Evolutionary conservation across 2,797 vertebrate species (phyloP).

Genomic region (Microctenopoma lineatum): DNA sequence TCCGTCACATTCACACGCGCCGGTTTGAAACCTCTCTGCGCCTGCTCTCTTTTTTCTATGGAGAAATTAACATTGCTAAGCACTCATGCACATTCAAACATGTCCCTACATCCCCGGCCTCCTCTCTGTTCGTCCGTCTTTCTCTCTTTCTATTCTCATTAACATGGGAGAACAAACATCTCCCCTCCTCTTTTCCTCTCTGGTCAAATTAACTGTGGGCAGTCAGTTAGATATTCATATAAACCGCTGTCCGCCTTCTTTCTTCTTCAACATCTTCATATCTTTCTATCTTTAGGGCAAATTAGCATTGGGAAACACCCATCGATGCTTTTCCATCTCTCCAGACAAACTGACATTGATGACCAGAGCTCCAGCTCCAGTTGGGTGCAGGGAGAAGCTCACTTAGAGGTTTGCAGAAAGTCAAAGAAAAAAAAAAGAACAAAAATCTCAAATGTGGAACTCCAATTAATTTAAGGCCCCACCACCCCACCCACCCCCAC

Average conservation of each 20-base stretch:
- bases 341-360: slow-evolving; percentile 48
- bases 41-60: slow-evolving; percentile 19
- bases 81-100: slow-evolving; percentile 77
- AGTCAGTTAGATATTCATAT: slow-evolving; percentile 31
- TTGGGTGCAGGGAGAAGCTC: slow-evolving; percentile 55
- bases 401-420: slow-evolving; percentile 57
- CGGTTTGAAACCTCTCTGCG: slow-evolving; percentile 26
- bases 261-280: not conserved
- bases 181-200: slow-evolving; percentile 62
- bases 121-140: slow-evolving; percentile 2
- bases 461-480: slow-evolving; percentile 97
- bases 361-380: slow-evolving; percentile 6
- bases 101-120: slow-evolving; percentile 84
- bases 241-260: not conserved
- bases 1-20: slow-evolving; percentile 40
- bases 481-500: slow-evolving; percentile 33
- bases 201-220: slow-evolving; percentile 47
- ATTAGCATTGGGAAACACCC: slow-evolving; percentile 28
- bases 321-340: not conserved
- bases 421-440: slow-evolving; percentile 76
- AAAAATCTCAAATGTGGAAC: slow-evolving; percentile 97
- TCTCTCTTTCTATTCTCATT: slow-evolving; percentile 40
- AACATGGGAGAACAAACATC: slow-evolving; percentile 59
- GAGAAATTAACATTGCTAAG: slow-evolving; percentile 91
- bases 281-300: slow-evolving; percentile 10